phyloP scores from a whole-genome alignment of 1,140 invertebrate species.

The Heliothis virescens region DNA sequence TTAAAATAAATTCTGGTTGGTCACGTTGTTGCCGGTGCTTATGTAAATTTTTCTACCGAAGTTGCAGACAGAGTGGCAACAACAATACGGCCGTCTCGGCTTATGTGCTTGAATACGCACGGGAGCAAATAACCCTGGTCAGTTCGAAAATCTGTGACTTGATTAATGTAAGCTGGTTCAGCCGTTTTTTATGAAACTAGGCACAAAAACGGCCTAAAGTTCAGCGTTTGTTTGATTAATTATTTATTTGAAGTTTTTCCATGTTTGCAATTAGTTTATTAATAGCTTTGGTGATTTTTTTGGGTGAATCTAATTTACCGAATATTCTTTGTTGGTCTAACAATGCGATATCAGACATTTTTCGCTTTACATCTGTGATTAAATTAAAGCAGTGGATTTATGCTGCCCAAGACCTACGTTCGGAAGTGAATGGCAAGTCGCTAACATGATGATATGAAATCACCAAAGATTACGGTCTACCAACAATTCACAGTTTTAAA shows the following conservation, averaged over 20 bases:
- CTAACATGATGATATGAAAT: neutral
- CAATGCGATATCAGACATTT: too few relatives aligned
- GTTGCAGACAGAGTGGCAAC: slow-evolving; percentile 80
- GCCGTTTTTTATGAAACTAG: too few relatives aligned
- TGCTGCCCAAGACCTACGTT: too few relatives aligned
- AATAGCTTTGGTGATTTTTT: too few relatives aligned
- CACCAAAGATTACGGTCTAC: neutral
- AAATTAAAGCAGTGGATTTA: too few relatives aligned
- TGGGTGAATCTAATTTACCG: too few relatives aligned
- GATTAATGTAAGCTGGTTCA: neutral
- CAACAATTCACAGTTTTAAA: neutral
- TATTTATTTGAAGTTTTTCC: neutral
- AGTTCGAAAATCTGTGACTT: neutral
- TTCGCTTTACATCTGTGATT: too few relatives aligned
- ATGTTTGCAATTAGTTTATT: too few relatives aligned
- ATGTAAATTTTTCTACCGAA: slow-evolving; percentile 68
- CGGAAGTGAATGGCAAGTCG: too few relatives aligned
- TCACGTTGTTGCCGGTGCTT: slow-evolving; percentile 70
- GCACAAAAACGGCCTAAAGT: too few relatives aligned
- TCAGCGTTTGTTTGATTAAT: neutral
- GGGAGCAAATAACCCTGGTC: too few relatives aligned
- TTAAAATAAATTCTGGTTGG: slow-evolving; percentile 66
- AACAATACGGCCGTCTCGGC: slow-evolving; percentile 36
- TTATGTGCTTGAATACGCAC: slow-evolving; percentile 9
- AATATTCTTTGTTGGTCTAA: too few relatives aligned